Percentiles rank a stretch among this genome's conserved stretches.
Evolutionary conservation across 2,113 vertebrate genomes (phyloP).

Genomic region (Taxidea taxus): DNA sequence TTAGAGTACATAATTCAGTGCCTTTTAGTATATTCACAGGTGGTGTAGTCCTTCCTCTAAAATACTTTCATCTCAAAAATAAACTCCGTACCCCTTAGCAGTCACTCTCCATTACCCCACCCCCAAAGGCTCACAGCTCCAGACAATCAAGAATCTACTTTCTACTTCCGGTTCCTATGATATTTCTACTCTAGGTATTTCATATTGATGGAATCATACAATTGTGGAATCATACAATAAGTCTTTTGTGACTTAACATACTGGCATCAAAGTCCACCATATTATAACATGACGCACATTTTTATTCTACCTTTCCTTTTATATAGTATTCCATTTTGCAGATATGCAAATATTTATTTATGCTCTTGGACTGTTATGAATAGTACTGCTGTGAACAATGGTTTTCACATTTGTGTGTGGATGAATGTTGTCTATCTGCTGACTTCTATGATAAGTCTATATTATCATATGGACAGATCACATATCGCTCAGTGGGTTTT

Average conservation of each 20-base stretch:
- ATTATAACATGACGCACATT: background rate
- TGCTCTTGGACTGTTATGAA: background rate
- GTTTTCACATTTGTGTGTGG: background rate
- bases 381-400: background rate
- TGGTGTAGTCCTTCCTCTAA: background rate
- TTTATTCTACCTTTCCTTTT: background rate
- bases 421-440: rapidly evolving
- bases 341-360: background rate
- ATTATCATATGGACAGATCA: rapidly evolving
- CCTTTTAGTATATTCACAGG: background rate
- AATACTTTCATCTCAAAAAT: background rate
- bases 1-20: background rate
- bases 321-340: background rate
- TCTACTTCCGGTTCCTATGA: background rate
- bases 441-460: too few species aligned
- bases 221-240: too few species aligned
- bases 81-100: background rate
- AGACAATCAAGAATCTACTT: background rate
- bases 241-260: background rate
- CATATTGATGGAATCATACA: background rate
- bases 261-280: background rate
- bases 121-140: background rate
- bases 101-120: too few species aligned
- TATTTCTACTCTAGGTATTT: background rate
- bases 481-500: background rate